phyloP scores from a whole-genome alignment of 2,888 invertebrate genomes.

The Mythimna ferrago region DNA sequence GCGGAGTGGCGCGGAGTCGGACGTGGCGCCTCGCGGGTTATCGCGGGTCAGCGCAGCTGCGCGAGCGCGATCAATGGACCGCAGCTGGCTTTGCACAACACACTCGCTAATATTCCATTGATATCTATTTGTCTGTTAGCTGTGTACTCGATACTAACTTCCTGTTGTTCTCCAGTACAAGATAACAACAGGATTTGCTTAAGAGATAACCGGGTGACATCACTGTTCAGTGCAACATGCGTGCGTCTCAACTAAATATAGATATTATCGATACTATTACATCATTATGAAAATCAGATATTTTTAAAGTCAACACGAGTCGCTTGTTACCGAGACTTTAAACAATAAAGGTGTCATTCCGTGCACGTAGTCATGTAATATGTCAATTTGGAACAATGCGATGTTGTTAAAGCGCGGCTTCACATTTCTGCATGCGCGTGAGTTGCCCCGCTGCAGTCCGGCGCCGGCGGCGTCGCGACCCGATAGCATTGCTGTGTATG shows the following conservation, averaged over 20 bases:
- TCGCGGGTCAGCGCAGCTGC: conserved; percentile 81
- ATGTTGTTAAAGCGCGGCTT: conserved; percentile 50
- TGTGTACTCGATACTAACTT: conserved; percentile 55
- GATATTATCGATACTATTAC: conserved; percentile 22
- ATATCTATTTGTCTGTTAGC: conserved; percentile 67
- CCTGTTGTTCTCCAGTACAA: conserved; percentile 59
- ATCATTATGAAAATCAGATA: conserved; percentile 48
- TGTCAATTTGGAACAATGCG: conserved; percentile 55
- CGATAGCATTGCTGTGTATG: conserved; percentile 63
- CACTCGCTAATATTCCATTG: conserved; percentile 68
- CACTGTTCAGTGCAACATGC: conserved; percentile 19
- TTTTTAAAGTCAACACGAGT: conserved; percentile 42
- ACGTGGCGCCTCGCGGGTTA: conserved; percentile 87
- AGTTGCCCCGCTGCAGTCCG: conserved; percentile 37
- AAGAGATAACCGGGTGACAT: conserved; percentile 45
- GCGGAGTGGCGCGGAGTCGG: conserved; percentile 66
- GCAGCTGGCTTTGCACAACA: conserved; percentile 72
- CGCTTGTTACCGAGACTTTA: conserved; percentile 14
- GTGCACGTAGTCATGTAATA: conserved; percentile 42
- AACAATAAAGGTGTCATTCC: conserved; percentile 43
- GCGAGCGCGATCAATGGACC: conserved; percentile 76
- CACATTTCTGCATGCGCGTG: conserved; percentile 60
- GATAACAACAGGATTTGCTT: conserved; percentile 58
- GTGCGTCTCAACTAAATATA: conserved; percentile 27
- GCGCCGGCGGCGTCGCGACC: conserved; percentile 58